A percentile compares a stretch with the other conserved stretches of the same genome.
These are phyloP conservation scores for Diplodus sargus DNA, from an alignment of 2,797 vertebrate species.

Conservation along the genomic window DNA sequence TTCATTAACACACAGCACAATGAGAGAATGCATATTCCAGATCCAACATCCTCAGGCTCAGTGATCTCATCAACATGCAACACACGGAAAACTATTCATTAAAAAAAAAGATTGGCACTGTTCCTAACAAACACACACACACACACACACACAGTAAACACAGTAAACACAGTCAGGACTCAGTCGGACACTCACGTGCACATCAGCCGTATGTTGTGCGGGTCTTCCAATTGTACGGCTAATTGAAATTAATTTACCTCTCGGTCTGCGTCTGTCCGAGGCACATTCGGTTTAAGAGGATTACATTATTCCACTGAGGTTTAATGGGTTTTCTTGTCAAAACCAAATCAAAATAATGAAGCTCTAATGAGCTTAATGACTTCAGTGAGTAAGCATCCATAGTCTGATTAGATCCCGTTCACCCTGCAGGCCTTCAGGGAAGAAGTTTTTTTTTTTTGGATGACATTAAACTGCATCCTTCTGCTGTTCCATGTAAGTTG, in stretches of 20 bases:
- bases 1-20: neutral
- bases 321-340: constrained; percentile 74
- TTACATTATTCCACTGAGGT: constrained; percentile 64
- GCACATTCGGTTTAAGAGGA: constrained; percentile 58
- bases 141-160: neutral
- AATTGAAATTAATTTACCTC: constrained; percentile 71
- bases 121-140: neutral
- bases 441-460: constrained; percentile 45
- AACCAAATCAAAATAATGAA: constrained; percentile 77
- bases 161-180: constrained; percentile 11
- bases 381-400: constrained; percentile 67
- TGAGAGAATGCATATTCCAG: constrained; percentile 4
- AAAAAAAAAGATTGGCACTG: constrained; percentile 11
- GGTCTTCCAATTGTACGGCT: constrained; percentile 34
- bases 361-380: constrained; percentile 78
- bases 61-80: constrained; percentile 65
- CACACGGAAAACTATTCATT: constrained; percentile 42
- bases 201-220: constrained; percentile 11
- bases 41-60: constrained; percentile 17
- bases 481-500: constrained; percentile 30
- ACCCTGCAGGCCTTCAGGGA: constrained; percentile 51
- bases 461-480: constrained; percentile 48
- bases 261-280: constrained; percentile 27
- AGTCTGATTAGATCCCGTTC: constrained; percentile 69
- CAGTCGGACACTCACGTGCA: constrained; percentile 37